These are phyloP conservation scores for Candoia aspera DNA, from an alignment of 2,113 vertebrate genomes.

Conservation along the genomic window DNA sequence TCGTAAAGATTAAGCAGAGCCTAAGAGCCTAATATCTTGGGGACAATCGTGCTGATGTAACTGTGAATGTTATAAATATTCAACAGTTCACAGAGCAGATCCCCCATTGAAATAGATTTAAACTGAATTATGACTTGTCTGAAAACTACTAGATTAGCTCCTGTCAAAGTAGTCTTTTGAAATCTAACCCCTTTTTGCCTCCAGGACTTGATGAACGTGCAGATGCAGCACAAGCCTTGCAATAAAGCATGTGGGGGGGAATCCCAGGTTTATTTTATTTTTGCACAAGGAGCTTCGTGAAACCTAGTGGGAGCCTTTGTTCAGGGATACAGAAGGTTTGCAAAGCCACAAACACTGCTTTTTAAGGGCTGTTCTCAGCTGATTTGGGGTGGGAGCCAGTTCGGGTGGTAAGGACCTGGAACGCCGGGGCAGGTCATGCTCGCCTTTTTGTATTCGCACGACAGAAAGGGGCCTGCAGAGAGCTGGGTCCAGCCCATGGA, in stretches of 20 bases:
- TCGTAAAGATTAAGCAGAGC: neutral
- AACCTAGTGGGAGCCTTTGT: constrained; percentile 10
- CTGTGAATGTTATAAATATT: neutral
- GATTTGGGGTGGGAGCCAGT: constrained; percentile 40
- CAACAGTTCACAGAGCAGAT: neutral
- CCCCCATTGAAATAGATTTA: neutral
- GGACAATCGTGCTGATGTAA: neutral
- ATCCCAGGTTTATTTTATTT: constrained; percentile 27
- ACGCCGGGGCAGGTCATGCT: neutral
- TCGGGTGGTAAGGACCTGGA: constrained; percentile 21
- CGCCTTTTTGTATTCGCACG: neutral
- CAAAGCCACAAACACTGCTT: constrained; percentile 19
- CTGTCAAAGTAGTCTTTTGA: constrained; percentile 32
- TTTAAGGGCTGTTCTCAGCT: constrained; percentile 28
- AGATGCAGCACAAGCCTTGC: constrained; percentile 34
- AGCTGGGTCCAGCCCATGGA: neutral
- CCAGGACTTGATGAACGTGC: constrained; percentile 34
- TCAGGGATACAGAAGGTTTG: constrained; percentile 21
- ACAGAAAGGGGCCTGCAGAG: neutral
- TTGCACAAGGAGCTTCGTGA: neutral
- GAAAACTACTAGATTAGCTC: constrained; percentile 16
- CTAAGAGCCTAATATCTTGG: neutral
- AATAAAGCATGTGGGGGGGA: neutral
- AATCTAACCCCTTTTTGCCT: constrained; percentile 13
- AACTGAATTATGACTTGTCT: constrained; percentile 12